phyloP scores from a whole-genome alignment of 2,797 vertebrate species.

The Eospalax fontanierii region DNA sequence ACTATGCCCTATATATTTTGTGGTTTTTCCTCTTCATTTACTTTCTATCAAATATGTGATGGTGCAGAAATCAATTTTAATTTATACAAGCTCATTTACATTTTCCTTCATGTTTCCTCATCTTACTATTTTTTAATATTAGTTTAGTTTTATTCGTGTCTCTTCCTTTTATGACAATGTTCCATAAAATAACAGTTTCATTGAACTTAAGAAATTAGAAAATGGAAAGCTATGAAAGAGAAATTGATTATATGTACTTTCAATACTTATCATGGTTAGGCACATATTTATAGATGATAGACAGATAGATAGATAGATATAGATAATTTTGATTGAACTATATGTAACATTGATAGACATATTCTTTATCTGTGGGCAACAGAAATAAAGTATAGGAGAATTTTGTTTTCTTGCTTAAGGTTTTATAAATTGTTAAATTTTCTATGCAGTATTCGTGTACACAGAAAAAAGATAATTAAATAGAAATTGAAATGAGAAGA shows the following conservation, averaged over 20 bases:
- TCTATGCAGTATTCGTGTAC: not conserved
- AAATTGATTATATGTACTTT: not conserved
- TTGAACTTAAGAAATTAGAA: not conserved
- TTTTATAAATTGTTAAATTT: not conserved
- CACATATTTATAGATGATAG: too few species aligned
- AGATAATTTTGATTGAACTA: too few species aligned
- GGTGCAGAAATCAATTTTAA: not conserved
- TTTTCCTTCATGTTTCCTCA: not conserved
- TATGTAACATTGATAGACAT: too few species aligned
- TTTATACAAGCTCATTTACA: not conserved
- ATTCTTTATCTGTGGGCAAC: too few species aligned
- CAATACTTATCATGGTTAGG: too few species aligned
- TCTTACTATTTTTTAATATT: conserved; percentile 1
- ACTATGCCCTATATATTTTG: not conserved
- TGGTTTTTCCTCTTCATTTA: not conserved
- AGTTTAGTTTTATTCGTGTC: not conserved
- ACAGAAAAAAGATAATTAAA: not conserved
- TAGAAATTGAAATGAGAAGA: not conserved
- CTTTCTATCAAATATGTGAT: not conserved
- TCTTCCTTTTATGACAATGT: not conserved
- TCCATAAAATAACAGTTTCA: not conserved
- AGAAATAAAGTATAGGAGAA: not conserved
- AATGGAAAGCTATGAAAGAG: not conserved
- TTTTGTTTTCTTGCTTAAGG: not conserved
- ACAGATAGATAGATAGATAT: too few species aligned